A percentile compares a stretch with the other conserved stretches of the same genome.
phyloP scores from a whole-genome alignment of 2,113 vertebrate genomes.

The Brienomyrus brachyistius region DNA sequence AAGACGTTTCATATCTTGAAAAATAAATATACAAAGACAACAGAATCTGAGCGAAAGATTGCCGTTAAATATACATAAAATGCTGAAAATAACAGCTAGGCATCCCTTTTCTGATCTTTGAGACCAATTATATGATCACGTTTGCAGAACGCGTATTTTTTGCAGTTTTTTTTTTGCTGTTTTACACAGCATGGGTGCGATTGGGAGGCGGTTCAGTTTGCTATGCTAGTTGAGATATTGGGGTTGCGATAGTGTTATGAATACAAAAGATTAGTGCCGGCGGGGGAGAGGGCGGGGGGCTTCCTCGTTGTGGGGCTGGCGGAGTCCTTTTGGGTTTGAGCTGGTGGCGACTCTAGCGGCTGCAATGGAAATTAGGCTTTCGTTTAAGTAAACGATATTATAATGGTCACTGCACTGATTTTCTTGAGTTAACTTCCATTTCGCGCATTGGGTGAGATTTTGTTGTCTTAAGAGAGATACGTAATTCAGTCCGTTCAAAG shows the following conservation, averaged over 20 bases:
- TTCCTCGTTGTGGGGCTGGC: conserved; percentile 43
- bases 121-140: neutral
- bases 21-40: neutral
- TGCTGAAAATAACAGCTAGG: neutral
- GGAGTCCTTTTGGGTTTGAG: conserved; percentile 34
- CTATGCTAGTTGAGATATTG: conserved; percentile 50
- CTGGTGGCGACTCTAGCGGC: conserved; percentile 29
- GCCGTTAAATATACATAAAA: neutral
- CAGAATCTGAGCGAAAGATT: neutral
- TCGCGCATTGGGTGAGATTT: neutral
- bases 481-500: neutral
- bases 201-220: conserved; percentile 59
- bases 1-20: neutral
- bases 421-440: neutral
- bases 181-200: conserved; percentile 32
- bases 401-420: conserved; percentile 24
- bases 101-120: neutral
- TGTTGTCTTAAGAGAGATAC: neutral
- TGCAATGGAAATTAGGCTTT: neutral
- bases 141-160: neutral
- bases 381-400: conserved; percentile 27
- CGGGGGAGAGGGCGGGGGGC: conserved; percentile 23
- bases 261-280: conserved; percentile 64
- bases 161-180: neutral
- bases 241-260: conserved; percentile 50